A percentile compares a stretch with the other conserved stretches of the same genome.
These are phyloP conservation scores for Balanococcus diminutus DNA, from an alignment of 2,888 invertebrate species.

Conservation along the genomic window DNA sequence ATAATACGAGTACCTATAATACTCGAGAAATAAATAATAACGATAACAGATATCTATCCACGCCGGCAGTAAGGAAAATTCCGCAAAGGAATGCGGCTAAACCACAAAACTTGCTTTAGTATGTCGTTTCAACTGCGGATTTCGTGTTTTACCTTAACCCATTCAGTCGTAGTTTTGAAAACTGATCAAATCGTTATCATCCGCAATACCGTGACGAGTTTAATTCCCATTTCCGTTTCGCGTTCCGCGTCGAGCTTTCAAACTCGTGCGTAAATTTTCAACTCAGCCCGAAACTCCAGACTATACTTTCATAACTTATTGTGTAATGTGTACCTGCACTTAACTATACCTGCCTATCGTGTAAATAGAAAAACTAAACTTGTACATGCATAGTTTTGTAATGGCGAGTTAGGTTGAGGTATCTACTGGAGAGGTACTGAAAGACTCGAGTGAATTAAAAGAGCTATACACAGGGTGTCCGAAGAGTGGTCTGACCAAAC, in stretches of 20 bases:
- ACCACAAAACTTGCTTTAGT: constrained; percentile 26
- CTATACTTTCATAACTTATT: background rate
- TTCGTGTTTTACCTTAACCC: constrained; percentile 20
- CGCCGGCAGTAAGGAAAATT: background rate
- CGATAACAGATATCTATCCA: background rate
- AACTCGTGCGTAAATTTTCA: constrained; percentile 2
- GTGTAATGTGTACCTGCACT: too few relatives aligned
- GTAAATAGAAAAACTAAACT: background rate
- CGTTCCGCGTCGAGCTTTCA: background rate
- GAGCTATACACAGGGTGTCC: too few relatives aligned
- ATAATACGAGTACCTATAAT: background rate
- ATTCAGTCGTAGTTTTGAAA: constrained; percentile 17
- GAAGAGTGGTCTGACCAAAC: too few relatives aligned
- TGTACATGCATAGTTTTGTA: background rate
- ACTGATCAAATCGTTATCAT: constrained; percentile 21
- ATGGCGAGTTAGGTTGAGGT: background rate
- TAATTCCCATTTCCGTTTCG: constrained; percentile 15
- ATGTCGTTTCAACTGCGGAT: constrained; percentile 25
- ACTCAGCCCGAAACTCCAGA: background rate
- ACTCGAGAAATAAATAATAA: background rate
- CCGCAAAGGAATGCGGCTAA: constrained; percentile 8
- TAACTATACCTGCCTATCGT: background rate
- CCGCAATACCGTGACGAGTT: constrained; percentile 9
- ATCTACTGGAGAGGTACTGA: background rate
- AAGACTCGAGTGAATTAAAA: background rate